Percentiles rank a stretch among this genome's conserved stretches.
Evolutionary conservation across 1,140 invertebrate species (phyloP).

Genomic region (Battus philenor): DNA sequence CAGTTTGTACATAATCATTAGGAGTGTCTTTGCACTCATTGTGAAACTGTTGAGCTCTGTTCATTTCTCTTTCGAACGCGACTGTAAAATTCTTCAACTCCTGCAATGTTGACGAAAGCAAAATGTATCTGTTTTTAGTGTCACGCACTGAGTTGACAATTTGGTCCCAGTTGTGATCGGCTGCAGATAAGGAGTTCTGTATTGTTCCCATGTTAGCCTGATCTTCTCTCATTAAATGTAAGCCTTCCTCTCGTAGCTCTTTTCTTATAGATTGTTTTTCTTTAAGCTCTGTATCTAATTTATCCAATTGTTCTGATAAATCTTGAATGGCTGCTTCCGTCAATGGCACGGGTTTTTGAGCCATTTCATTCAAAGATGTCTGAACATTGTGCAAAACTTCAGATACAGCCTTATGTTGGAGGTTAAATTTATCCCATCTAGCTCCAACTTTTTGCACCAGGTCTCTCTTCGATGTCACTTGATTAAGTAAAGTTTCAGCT

Average conservation of each 20-base stretch:
- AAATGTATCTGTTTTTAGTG: slow-evolving; percentile 84
- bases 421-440: slow-evolving; percentile 82
- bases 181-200: slow-evolving; percentile 84
- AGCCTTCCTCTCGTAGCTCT: slow-evolving; percentile 80
- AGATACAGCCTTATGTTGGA: slow-evolving; percentile 80
- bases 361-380: slow-evolving; percentile 71
- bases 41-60: slow-evolving; percentile 79
- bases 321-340: slow-evolving; percentile 79
- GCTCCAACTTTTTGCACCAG: slow-evolving; percentile 81
- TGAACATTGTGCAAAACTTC: slow-evolving; percentile 80
- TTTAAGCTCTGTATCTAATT: slow-evolving; percentile 60
- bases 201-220: slow-evolving; percentile 85
- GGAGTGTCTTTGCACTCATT: slow-evolving; percentile 79
- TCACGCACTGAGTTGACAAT: slow-evolving; percentile 84
- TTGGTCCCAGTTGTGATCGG: slow-evolving; percentile 88
- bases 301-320: slow-evolving; percentile 74
- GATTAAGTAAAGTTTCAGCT: slow-evolving; percentile 79
- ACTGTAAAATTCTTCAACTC: slow-evolving; percentile 84
- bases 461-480: slow-evolving; percentile 80
- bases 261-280: slow-evolving; percentile 68
- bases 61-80: slow-evolving; percentile 81
- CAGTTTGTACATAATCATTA: slow-evolving; percentile 80
- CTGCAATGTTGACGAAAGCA: slow-evolving; percentile 84
- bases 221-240: slow-evolving; percentile 87
- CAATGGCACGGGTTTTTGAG: slow-evolving; percentile 77